Evolutionary conservation across 1,140 invertebrate genomes (phyloP), one percentile per base, ranked within the genome.

Genomic region (Drosophila elegans): DNA sequence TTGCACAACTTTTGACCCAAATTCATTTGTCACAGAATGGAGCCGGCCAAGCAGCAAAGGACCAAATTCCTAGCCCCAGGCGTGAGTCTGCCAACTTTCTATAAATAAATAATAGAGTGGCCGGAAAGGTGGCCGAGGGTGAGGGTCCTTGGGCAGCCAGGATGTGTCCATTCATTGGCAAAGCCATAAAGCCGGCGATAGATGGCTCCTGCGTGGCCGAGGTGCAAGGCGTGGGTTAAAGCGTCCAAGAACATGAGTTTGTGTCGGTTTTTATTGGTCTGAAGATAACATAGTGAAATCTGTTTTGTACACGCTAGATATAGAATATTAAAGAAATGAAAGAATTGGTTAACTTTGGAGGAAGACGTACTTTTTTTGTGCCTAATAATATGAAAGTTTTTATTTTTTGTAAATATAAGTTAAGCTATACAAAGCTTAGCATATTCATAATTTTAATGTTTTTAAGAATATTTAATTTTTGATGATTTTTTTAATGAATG

Each of bases 1-100:
- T 86, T 86, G 64, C 79, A 82, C 82, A 88, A 88, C 82, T 86
- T 82, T 79, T 88, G 82, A 86, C 82, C 82, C 82, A 88, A 86
- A 86, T 86, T 86, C 83, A 86, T 86, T 88, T 86, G 82, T 88
- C 78, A 86, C 75, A 75, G 56, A 67, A 80, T 52, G 48, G 36
- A 56, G 41, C 74, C 78, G 49, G 10, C 54, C 78, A 68, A 64
- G 78, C 82, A 75, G 64, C 68, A 81, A 86, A 45, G 71, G 71
- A 62, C 63, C 77, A 60, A 42, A 56, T 60, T 69, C 59, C 41
- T 57, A 1, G 55, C 41, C 61, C n/a, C 39, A 16, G 55, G 61
- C 55, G 57, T 54, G 46, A 54, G 36, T 32, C 49, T 69, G 52
- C 45, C 69, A 66, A 64, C 59, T 78, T 62, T 78, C 67, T 60